A percentile compares a stretch with the other conserved stretches of the same genome.
These are phyloP conservation scores for Thecocarcelia acutangulata DNA, from an alignment of 2,888 invertebrate genomes.

Conservation along the genomic window DNA sequence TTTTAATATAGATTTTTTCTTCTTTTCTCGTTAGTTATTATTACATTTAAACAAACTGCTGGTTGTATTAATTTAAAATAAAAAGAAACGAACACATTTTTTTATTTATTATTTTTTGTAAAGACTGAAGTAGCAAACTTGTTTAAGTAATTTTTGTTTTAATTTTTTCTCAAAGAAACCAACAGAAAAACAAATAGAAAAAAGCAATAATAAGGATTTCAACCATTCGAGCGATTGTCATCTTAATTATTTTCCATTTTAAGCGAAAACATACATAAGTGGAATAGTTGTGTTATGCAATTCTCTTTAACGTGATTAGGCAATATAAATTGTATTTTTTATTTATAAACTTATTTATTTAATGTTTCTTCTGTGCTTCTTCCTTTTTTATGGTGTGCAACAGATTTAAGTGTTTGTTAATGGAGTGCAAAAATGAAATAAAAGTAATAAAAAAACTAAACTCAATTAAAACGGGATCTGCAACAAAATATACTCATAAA, in stretches of 20 bases:
- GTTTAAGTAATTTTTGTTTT: conserved; percentile 6
- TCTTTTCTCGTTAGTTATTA: no score
- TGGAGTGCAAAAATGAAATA: no score
- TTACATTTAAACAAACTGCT: no score
- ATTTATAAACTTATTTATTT: neutral
- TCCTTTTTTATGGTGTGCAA: neutral
- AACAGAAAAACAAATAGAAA: conserved; percentile 15
- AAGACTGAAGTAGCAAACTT: conserved; percentile 43
- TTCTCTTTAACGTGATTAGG: conserved; percentile 53
- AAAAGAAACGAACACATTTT: conserved; percentile 36
- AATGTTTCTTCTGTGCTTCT: conserved; percentile 5
- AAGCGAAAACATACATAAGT: neutral
- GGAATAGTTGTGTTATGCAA: conserved; percentile 43
- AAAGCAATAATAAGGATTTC: neutral
- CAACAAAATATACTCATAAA: no score
- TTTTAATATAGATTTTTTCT: no score
- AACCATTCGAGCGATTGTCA: conserved; percentile 40
- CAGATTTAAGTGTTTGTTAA: no score
- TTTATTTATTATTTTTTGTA: neutral
- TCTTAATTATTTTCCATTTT: conserved; percentile 33
- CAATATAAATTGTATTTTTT: conserved; percentile 55
- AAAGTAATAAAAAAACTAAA: no score
- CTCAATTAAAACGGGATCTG: no score
- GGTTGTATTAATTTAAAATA: neutral
- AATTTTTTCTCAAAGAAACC: neutral